Evolutionary conservation across 1,140 invertebrate species (phyloP).

Genomic region (Drosophila tsacasi): DNA sequence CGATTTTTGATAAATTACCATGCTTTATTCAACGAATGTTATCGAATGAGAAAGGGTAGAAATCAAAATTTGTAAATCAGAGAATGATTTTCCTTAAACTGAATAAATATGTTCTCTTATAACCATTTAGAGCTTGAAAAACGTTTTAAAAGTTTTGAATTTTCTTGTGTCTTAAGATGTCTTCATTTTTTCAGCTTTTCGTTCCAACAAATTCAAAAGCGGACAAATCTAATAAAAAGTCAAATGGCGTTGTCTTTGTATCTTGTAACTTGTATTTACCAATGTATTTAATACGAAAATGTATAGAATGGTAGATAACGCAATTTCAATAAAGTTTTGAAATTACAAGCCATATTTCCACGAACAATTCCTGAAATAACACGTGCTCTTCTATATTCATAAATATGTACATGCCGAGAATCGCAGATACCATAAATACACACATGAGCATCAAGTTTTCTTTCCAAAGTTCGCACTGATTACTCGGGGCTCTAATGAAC

Average conservation of each 20-base stretch:
- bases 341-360: neutral
- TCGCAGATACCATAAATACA: neutral
- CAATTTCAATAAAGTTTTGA: neutral
- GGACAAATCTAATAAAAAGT: no score
- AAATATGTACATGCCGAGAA: neutral
- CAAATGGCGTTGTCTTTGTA: no score
- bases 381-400: neutral
- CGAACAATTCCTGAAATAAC: no score
- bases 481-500: conserved; percentile 36
- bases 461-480: conserved; percentile 27
- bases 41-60: no score
- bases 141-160: neutral
- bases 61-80: neutral
- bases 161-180: no score
- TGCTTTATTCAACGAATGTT: neutral
- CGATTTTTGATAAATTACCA: conserved; percentile 3
- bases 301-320: neutral
- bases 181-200: no score
- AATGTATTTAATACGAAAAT: neutral
- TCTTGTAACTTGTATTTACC: neutral
- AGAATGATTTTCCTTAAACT: neutral
- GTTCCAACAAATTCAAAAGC: no score
- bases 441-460: conserved; percentile 1
- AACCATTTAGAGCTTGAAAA: neutral
- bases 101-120: no score